Percentiles rank a stretch among this genome's conserved stretches.
Evolutionary conservation across 2,797 vertebrate species (phyloP).

Genomic region (Cyprinodon diabolis): DNA sequence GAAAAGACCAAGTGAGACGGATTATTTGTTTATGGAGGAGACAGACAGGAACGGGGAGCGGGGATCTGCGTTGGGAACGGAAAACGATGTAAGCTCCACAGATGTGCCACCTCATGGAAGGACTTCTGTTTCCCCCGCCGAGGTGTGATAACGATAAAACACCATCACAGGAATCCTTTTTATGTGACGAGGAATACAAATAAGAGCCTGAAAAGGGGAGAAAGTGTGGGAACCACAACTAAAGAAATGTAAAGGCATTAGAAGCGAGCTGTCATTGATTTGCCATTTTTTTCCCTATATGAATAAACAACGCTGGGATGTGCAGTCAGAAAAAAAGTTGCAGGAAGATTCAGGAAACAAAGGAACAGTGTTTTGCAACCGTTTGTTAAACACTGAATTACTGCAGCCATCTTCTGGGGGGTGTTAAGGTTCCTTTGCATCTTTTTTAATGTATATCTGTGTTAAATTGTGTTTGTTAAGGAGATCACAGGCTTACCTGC

Average conservation of each 20-base stretch:
- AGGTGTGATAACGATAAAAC: conserved; percentile 16
- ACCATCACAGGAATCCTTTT: not conserved
- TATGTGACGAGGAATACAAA: conserved; percentile 10
- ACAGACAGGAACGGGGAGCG: conserved; percentile 30
- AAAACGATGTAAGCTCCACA: conserved; percentile 2
- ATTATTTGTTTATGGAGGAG: conserved; percentile 57
- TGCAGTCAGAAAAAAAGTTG: not conserved
- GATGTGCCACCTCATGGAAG: not conserved
- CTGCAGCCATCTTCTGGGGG: conserved; percentile 1
- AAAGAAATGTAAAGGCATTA: conserved; percentile 17
- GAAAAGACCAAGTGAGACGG: conserved; percentile 66
- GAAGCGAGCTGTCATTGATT: conserved; percentile 2
- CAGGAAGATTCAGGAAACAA: not conserved
- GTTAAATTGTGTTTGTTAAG: not conserved
- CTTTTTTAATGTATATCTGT: not conserved
- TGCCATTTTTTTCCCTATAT: conserved; percentile 11
- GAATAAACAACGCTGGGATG: not conserved
- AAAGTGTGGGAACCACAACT: not conserved
- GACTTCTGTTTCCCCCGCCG: conserved; percentile 3
- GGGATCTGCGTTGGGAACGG: conserved; percentile 5
- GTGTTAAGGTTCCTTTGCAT: not conserved
- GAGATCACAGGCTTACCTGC: conserved; percentile 21
- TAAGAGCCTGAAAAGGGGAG: conserved; percentile 5
- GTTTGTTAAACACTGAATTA: not conserved
- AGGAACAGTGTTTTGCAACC: not conserved